phyloP scores from a whole-genome alignment of 2,888 invertebrate species.

The Protula sp. region DNA sequence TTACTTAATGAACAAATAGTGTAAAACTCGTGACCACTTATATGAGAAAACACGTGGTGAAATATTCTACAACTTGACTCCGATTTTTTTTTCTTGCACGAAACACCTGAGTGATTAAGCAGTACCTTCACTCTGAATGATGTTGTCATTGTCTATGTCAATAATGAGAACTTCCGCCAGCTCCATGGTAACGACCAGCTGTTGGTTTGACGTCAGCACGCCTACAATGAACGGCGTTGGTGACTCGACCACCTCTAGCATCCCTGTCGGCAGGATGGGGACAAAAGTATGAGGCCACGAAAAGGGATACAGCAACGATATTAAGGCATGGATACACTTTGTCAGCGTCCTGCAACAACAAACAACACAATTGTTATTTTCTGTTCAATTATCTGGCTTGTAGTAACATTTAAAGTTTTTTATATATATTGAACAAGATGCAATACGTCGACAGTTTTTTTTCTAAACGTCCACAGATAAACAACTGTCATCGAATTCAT shows the following conservation, averaged over 20 bases:
- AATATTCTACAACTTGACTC: no score
- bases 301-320: constrained; percentile 73
- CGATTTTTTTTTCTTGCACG: no score
- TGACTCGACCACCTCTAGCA: constrained; percentile 65
- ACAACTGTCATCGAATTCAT: no score
- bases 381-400: neutral
- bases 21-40: no score
- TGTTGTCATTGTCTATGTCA: neutral
- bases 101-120: no score
- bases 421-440: neutral
- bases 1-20: no score
- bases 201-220: no score
- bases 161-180: neutral
- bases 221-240: constrained; percentile 76
- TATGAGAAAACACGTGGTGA: no score
- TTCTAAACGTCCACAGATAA: no score
- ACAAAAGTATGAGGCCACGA: constrained; percentile 80
- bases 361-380: neutral
- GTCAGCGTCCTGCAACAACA: constrained; percentile 62
- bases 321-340: constrained; percentile 70
- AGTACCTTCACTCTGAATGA: neutral
- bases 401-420: neutral
- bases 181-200: no score
- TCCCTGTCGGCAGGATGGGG: constrained; percentile 66
- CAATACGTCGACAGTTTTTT: no score